Evolutionary conservation across 2,797 vertebrate species (phyloP), one percentile per base, ranked within the genome.

Genomic region (Gallinago stenura): DNA sequence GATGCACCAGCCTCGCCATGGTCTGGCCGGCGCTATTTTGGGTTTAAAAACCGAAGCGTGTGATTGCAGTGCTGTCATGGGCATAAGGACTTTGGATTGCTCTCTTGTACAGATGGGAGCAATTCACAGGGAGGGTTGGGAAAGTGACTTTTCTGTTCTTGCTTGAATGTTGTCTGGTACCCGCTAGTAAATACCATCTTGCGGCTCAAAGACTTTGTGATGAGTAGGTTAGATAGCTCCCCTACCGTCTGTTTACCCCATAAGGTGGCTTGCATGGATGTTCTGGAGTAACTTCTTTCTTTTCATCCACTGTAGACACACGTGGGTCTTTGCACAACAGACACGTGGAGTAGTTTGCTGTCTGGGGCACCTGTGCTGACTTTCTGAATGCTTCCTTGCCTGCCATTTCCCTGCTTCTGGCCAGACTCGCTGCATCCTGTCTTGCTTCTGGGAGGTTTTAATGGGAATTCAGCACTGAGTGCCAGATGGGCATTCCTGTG

Each of bases 81-180:
- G 79, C 91, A 91, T 91, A 93, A 94, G 94, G 92, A 70, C 93
- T 96, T 95, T 95, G 95, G 96, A 94, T 96, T 96, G 93, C 95
- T 95, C 81, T 93, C 93, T 94, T 96, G 79, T 83, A 88, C 95
- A 96, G 96, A 97, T 96, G 95, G 93, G 94, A 97, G 85, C 95
- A 92, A 91, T 96, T 97, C 92, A 94, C 75, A 69, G 73, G 65
- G 68, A 95, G 78, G 6, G 9, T 1, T 93, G 83, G 91, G 90
- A 93, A 94, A 97, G 90, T 93, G 93, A 94, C 91, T 97, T 95
- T 92, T 92, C 95, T 96, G 91, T 94, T 97, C 91, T 95, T 96
- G 83, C 92, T 86, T 93, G 78, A 92, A 83, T 92, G 92, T 95
- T 95, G 95, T 96, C 96, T 96, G 95, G 69, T 95, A 90, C 94